Conservation (phyloP, 1,140 invertebrate genomes). For the Musca vetustissima region DNA sequence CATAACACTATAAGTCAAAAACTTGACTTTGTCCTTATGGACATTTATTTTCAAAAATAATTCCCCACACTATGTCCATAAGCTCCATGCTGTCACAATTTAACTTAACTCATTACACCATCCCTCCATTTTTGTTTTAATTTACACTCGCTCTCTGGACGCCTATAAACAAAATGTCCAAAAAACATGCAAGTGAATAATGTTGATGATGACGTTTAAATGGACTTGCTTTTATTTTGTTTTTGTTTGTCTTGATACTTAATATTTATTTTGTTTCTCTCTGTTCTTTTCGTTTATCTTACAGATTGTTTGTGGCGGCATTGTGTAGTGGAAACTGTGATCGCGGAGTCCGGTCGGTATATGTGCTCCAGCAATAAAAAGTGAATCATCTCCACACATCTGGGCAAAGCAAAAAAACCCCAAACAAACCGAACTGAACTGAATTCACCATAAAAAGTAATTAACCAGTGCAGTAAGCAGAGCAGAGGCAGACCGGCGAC, state of each 20-base stretch:
- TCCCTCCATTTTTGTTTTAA: too few relatives aligned
- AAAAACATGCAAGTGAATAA: too few relatives aligned
- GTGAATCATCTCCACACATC: not conserved
- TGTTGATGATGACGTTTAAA: not conserved
- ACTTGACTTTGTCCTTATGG: too few relatives aligned
- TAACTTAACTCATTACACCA: too few relatives aligned
- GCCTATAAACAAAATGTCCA: too few relatives aligned
- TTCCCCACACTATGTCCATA: too few relatives aligned
- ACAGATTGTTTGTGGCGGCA: slow-evolving; percentile 1
- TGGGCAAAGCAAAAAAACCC: not conserved
- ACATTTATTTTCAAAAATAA: too few relatives aligned
- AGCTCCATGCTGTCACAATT: too few relatives aligned
- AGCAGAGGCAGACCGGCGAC: not conserved
- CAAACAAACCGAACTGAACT: not conserved
- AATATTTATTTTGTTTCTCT: slow-evolving; percentile 8
- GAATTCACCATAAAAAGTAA: not conserved
- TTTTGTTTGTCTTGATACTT: not conserved
- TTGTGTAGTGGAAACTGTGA: not conserved
- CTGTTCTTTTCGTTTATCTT: slow-evolving; percentile 10
- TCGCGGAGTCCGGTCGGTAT: not conserved
- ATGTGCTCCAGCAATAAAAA: slow-evolving; percentile 1
- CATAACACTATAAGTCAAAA: too few relatives aligned
- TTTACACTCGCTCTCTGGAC: too few relatives aligned
- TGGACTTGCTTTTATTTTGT: not conserved
- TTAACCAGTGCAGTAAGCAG: not conserved